Base-by-base conservation (phyloP, 2,113 vertebrate genomes). In the Gorilla gorilla region DNA sequence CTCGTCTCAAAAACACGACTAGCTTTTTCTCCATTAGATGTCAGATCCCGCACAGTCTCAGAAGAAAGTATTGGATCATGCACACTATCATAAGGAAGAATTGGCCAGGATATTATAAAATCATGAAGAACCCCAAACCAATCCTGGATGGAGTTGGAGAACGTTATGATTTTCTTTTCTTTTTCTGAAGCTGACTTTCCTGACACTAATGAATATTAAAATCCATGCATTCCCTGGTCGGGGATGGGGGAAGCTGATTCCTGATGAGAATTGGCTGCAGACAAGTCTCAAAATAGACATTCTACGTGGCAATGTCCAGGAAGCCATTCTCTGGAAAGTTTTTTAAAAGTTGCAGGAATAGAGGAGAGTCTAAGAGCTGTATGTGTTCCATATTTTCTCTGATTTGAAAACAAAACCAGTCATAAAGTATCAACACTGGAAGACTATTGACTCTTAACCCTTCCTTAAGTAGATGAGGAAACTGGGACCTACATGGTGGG, bases 361-460 rank as follows among this genome's bases (percentile, higher is more conserved):
- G 20, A 30, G 1, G 12, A 55, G 35, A 57, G 23, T 61, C 40
- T 38, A n/a, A 75, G 61, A 12, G 83, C 38, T 66, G 9, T 30
- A 5, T 45, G 22, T 40, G 27, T 50, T 52, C 45, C 27, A 13
- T 25, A n/a, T 18, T 48, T 93, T 59, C 45, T 75, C 40, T 1
- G 5, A 40, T 81, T 94, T 81, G 91, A 52, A 89, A 84, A 80
- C 61, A 55, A 91, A 88, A 55, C 32, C 73, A 38, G 61, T 88
- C 68, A 25, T 55, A 52, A 57, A 52, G 50, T 3, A 1, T 45
- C 25, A 5, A 0, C 11, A 38, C 59, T 82, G 48, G 72, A 75
- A 84, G 43, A 80, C 40, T 20, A 38, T 1, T 22, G 57, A n/a
- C 8, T 73, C 35, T 12, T 4, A 70, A 17, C 35, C 16, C 22